These are phyloP conservation scores for Perizoma flavofasciatum DNA, from an alignment of 2,888 invertebrate genomes.

Conservation along the genomic window DNA sequence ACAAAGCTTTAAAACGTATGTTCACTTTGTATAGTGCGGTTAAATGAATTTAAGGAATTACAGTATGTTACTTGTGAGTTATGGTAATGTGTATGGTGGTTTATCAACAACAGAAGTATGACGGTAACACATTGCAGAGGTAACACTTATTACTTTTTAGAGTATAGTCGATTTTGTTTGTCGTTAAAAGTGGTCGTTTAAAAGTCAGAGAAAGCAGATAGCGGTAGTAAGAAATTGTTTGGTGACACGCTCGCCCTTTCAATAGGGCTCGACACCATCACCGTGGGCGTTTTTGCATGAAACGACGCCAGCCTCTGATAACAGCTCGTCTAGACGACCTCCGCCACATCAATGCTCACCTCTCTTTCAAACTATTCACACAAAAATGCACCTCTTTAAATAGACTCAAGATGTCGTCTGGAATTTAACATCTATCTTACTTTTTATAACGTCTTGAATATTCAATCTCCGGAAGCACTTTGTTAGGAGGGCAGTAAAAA, in stretches of 20 bases:
- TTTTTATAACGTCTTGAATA: constrained; percentile 48
- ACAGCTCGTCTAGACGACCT: constrained; percentile 35
- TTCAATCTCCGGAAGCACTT: constrained; percentile 53
- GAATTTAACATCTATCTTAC: constrained; percentile 29
- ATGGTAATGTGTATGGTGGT: too few species aligned
- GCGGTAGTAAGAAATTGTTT: constrained; percentile 21
- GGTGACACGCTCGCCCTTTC: constrained; percentile 35
- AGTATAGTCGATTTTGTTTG: neutral
- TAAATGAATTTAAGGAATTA: constrained; percentile 16
- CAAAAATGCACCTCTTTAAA: constrained; percentile 31
- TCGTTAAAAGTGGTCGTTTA: neutral
- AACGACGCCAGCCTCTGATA: constrained; percentile 31
- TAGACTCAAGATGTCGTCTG: constrained; percentile 32
- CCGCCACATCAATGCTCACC: constrained; percentile 26
- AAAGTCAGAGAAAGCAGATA: constrained; percentile 37
- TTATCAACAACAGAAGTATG: too few species aligned
- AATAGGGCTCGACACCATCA: constrained; percentile 32
- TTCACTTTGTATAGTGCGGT: constrained; percentile 26
- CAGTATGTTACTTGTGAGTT: constrained; percentile 20
- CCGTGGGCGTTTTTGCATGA: constrained; percentile 30
- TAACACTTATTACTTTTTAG: neutral
- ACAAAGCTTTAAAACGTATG: constrained; percentile 20
- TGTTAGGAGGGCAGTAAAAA: constrained; percentile 55
- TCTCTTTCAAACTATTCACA: constrained; percentile 4
- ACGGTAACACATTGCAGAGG: too few species aligned